Evolutionary conservation across 2,888 invertebrate species (phyloP).

Genomic region (Hetaerina titia): DNA sequence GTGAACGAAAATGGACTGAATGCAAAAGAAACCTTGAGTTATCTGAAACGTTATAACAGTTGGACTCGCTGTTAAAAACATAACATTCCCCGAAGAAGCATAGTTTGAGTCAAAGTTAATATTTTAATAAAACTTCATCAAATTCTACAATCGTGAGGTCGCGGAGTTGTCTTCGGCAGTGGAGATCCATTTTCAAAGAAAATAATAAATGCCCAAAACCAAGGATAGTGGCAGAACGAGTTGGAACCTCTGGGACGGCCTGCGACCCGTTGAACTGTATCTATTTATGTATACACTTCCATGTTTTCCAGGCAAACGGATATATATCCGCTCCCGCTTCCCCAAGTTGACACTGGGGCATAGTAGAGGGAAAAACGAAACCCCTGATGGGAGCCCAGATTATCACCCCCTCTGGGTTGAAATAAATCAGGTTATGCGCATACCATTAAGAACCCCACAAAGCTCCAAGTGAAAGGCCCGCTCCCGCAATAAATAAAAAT

Average conservation of each 20-base stretch:
- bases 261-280: not conserved
- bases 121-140: no score
- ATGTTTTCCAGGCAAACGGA: not conserved
- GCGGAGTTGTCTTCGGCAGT: no score
- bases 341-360: not conserved
- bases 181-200: not conserved
- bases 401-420: constrained; percentile 16
- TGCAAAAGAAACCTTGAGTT: no score
- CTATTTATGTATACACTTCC: not conserved
- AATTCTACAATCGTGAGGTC: no score
- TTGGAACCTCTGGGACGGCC: not conserved
- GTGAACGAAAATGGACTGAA: no score
- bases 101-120: no score
- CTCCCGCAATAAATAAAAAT: constrained; percentile 32
- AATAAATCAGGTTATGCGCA: constrained; percentile 30
- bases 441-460: constrained; percentile 27
- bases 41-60: no score
- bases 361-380: not conserved
- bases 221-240: not conserved
- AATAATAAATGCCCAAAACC: not conserved
- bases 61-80: no score
- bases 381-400: not conserved
- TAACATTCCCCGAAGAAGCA: no score
- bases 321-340: not conserved
- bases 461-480: not conserved